Base-by-base conservation (phyloP, 2,888 invertebrate species). In the Caenorhabditis sp. region DNA sequence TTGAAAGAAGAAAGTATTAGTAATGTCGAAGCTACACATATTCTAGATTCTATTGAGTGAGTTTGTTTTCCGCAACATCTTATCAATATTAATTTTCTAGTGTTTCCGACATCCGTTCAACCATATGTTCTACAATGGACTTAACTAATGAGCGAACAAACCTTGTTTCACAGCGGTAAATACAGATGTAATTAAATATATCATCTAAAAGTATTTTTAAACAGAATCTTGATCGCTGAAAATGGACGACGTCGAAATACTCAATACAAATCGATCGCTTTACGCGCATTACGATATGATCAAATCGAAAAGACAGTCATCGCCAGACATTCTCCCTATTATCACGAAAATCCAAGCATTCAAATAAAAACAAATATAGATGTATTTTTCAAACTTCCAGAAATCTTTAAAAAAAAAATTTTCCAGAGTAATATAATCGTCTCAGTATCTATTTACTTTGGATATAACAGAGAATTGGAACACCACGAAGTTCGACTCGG, bases 401-500 rank as follows among this genome's bases (percentile, higher is more conserved):
- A n/a, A 10, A 3, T 17, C 10, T n/a, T 51, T 3, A 2, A n/a
- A 8, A 49, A 10, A 36, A 36, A 36, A 36, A 36, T 36, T 12
- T 24, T 62, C n/a, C 58, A 74, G 60, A 66, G 70, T 31, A 79
- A 83, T 53, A 51, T 83, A 5, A 54, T 83, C 14, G 50, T 81
- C 49, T 60, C 73, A 3, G 73, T 79, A 0, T 70, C 77, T n/a
- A 62, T 82, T 31, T 80, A 66, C 57, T 36, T 78, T 21, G 83
- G 83, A 10, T 82, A 83, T 65, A 75, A 64, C 53, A 69, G 80
- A 12, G 73, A 75, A 12, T 66, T 81, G 8, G 61, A 66, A 10
- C 64, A 70, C 12, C 76, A 77, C 59, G 83, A 83, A 59, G 66
- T 77, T 23, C 72, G 83, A 23, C 69, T 82, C 1, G 82, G 84